Evolutionary conservation across 2,888 invertebrate species (phyloP).

Genomic region (Athalia rosae): DNA sequence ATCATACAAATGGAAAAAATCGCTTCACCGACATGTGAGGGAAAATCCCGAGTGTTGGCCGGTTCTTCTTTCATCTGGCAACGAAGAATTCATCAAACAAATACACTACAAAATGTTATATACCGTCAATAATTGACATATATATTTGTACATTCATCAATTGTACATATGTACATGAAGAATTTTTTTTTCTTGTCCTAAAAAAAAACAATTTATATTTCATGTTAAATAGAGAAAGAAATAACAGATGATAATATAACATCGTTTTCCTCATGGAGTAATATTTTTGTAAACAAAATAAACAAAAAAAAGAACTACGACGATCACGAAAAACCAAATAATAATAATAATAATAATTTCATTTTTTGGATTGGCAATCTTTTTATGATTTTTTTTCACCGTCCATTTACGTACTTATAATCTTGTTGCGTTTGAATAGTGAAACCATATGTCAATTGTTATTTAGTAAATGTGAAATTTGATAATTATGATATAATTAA

Average conservation of each 20-base stretch:
- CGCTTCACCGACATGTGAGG: slow-evolving; percentile 69
- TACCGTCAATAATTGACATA: slow-evolving; percentile 60
- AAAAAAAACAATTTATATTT: neutral
- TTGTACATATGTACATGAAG: no score
- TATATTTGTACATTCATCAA: no score
- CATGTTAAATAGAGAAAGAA: neutral
- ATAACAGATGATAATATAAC: neutral
- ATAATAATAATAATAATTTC: neutral
- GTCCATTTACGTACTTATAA: neutral
- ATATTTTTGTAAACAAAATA: slow-evolving; percentile 37
- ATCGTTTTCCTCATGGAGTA: no score
- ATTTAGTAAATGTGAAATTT: slow-evolving; percentile 3
- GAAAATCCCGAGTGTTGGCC: slow-evolving; percentile 71
- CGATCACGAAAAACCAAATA: neutral
- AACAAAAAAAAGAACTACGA: neutral
- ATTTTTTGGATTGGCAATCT: no score
- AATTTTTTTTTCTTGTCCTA: no score
- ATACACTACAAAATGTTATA: slow-evolving; percentile 67
- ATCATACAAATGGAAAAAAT: slow-evolving; percentile 72
- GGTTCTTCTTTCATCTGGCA: slow-evolving; percentile 65
- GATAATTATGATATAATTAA: neutral
- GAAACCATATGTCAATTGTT: no score
- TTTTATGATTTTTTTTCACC: neutral
- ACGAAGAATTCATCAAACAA: slow-evolving; percentile 66
- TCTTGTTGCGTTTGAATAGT: neutral